Percentiles rank a stretch among this genome's conserved stretches.
These are phyloP conservation scores for Centropyge bicolor DNA, from an alignment of 2,797 vertebrate genomes.

Conservation along the genomic window DNA sequence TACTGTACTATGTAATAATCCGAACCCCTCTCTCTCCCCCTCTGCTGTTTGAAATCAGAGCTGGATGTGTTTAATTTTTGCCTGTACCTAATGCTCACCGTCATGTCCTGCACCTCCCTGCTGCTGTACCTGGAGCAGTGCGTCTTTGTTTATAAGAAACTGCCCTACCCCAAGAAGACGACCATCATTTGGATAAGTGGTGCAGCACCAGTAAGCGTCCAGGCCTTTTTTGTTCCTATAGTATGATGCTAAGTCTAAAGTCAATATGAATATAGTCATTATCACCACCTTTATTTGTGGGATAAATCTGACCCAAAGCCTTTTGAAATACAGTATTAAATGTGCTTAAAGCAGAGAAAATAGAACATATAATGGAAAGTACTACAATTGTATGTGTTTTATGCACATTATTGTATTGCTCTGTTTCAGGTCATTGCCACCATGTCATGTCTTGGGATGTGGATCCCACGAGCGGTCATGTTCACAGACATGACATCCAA, in stretches of 20 bases:
- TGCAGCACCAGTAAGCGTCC: conserved; percentile 88
- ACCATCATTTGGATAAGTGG: conserved; percentile 91
- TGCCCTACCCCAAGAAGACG: conserved; percentile 86
- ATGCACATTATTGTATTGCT: conserved; percentile 9
- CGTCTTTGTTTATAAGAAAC: conserved; percentile 87
- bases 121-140: conserved; percentile 89
- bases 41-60: conserved; percentile 73
- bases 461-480: conserved; percentile 91
- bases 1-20: not conserved
- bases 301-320: not conserved
- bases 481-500: conserved; percentile 91
- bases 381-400: not conserved
- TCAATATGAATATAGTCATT: not conserved
- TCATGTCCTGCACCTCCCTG: conserved; percentile 86
- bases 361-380: not conserved
- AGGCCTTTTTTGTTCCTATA: not conserved
- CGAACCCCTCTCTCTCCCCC: not conserved
- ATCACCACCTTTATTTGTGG: not conserved
- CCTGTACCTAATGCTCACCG: conserved; percentile 87
- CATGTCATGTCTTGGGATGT: conserved; percentile 92
- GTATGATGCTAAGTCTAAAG: not conserved
- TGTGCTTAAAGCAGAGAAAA: not conserved
- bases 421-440: conserved; percentile 86
- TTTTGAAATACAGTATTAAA: not conserved
- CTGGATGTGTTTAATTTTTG: conserved; percentile 84